These are phyloP conservation scores for Danio albolineatus DNA, from an alignment of 2,797 vertebrate genomes.

Conservation along the genomic window DNA sequence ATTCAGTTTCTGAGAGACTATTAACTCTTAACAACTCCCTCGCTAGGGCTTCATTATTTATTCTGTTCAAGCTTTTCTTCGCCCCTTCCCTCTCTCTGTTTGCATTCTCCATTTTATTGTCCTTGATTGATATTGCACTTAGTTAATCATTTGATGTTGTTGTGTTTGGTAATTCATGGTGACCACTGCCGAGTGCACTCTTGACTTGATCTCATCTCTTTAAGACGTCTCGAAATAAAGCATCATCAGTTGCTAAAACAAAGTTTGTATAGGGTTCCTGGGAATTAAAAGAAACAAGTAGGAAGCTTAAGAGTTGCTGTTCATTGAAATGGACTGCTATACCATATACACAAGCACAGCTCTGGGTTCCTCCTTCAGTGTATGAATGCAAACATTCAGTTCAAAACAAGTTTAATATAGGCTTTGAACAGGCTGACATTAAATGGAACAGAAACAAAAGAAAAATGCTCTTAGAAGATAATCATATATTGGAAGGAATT, in stretches of 20 bases:
- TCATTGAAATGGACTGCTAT: slow-evolving; percentile 24
- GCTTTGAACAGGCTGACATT: background rate
- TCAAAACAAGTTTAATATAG: background rate
- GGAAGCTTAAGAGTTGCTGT: slow-evolving; percentile 23
- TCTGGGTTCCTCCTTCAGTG: background rate
- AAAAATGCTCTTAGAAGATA: background rate
- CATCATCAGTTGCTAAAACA: slow-evolving; percentile 29
- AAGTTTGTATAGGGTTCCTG: slow-evolving; percentile 37
- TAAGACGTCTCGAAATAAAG: slow-evolving; percentile 52
- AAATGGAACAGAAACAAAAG: background rate
- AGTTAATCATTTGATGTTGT: slow-evolving; percentile 64
- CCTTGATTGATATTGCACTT: slow-evolving; percentile 65
- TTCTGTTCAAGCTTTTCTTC: slow-evolving; percentile 87
- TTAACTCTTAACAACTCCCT: slow-evolving; percentile 94
- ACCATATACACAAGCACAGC: background rate
- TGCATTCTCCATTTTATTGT: slow-evolving; percentile 57
- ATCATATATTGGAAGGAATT: background rate
- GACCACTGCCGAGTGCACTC: slow-evolving; percentile 46
- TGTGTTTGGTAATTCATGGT: slow-evolving; percentile 57
- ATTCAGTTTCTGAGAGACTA: slow-evolving; percentile 97
- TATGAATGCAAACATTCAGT: background rate
- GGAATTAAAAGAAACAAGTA: slow-evolving; percentile 37
- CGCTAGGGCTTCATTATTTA: slow-evolving; percentile 93
- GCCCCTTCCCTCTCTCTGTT: slow-evolving; percentile 65
- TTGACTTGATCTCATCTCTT: slow-evolving; percentile 47